Evolutionary conservation across 2,888 invertebrate genomes (phyloP).

Genomic region (Deilephila porcellus): DNA sequence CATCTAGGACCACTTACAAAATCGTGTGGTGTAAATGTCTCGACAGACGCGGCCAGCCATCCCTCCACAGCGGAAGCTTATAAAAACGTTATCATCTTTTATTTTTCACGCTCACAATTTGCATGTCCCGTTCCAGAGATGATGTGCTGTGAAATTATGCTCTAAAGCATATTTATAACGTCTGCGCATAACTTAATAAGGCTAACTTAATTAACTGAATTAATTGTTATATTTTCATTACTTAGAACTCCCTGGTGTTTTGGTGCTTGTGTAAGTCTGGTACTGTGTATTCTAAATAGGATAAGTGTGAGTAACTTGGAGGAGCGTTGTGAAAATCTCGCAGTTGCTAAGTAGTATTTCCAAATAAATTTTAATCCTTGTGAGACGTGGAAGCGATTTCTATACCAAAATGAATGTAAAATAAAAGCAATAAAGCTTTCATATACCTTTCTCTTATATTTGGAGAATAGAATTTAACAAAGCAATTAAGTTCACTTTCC

Average conservation of each 20-base stretch:
- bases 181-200: conserved; percentile 66
- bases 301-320: not conserved
- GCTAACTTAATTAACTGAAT: conserved; percentile 41
- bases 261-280: conserved; percentile 16
- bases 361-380: no score
- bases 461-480: no score
- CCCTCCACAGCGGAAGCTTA: conserved; percentile 71
- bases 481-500: no score
- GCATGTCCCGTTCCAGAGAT: conserved; percentile 81
- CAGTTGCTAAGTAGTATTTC: no score
- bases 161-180: conserved; percentile 74
- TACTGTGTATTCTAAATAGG: not conserved
- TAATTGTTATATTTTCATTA: conserved; percentile 38
- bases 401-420: no score
- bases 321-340: not conserved
- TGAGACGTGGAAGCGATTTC: no score
- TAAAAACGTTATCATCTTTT: conserved; percentile 81
- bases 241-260: conserved; percentile 24
- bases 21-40: conserved; percentile 12
- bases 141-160: conserved; percentile 79
- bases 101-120: conserved; percentile 79
- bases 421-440: no score
- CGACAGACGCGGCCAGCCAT: conserved; percentile 32
- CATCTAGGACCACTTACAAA: not conserved
- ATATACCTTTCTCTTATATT: no score